phyloP scores from a whole-genome alignment of 2,113 vertebrate genomes.

The Tachysurus fulvidraco region DNA sequence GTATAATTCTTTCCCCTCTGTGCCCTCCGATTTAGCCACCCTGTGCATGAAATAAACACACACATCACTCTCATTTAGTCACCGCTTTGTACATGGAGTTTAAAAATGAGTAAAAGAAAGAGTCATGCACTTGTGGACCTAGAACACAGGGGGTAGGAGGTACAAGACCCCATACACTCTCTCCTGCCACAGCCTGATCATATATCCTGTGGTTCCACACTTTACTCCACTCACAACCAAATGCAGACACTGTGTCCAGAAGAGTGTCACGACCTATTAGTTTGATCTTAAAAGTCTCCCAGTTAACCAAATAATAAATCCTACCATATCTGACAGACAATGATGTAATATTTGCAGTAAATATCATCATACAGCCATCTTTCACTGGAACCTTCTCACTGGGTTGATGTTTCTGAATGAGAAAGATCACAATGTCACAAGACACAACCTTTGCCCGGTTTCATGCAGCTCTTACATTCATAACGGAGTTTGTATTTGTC shows the following conservation, averaged over 20 bases:
- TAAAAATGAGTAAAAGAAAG: background rate
- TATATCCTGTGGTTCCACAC: background rate
- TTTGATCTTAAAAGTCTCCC: background rate
- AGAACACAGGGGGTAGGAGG: background rate
- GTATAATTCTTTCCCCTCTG: conserved; percentile 45
- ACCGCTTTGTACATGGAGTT: background rate
- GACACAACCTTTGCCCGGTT: no score
- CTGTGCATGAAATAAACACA: conserved; percentile 27
- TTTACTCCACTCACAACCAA: background rate
- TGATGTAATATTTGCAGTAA: background rate
- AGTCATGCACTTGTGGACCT: background rate
- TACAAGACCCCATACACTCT: background rate
- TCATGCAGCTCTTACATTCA: no score
- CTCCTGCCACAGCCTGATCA: background rate
- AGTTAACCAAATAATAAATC: background rate
- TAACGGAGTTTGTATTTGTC: no score
- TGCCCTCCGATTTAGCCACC: conserved; percentile 38
- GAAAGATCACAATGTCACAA: background rate
- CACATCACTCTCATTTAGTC: background rate
- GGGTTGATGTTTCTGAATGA: background rate
- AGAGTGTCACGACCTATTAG: background rate
- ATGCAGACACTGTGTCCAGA: background rate
- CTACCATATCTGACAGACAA: background rate
- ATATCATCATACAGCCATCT: background rate
- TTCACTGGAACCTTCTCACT: background rate